Evolutionary conservation across 2,113 vertebrate genomes (phyloP).

Genomic region (Stigmatopora argus): DNA sequence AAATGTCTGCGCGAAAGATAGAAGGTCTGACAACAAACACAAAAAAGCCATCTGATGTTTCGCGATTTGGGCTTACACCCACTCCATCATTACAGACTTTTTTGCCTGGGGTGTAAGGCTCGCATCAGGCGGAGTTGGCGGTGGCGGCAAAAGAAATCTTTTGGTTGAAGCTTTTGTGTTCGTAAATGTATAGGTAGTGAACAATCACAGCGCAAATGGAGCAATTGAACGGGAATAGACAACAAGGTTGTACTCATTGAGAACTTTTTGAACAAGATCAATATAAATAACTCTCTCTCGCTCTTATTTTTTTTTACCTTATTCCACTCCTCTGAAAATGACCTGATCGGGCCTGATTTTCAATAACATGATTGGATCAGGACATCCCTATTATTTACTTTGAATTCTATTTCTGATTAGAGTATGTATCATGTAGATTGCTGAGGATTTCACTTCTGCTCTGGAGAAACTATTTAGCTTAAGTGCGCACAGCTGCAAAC

Average conservation of each 20-base stretch:
- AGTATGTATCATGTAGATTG: too few species aligned
- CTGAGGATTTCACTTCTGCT: too few species aligned
- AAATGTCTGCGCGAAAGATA: slow-evolving; percentile 49
- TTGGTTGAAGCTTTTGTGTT: slow-evolving; percentile 38
- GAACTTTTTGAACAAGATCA: not conserved
- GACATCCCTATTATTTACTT: too few species aligned
- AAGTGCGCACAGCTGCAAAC: not conserved
- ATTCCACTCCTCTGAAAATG: too few species aligned
- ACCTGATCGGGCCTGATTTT: too few species aligned
- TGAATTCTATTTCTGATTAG: too few species aligned
- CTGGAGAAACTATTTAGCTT: not conserved
- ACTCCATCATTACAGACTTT: slow-evolving; percentile 58
- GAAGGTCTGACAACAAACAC: slow-evolving; percentile 13
- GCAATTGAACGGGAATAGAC: slow-evolving; percentile 22
- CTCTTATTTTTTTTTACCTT: too few species aligned
- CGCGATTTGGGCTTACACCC: slow-evolving; percentile 55
- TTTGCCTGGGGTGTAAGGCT: slow-evolving; percentile 48
- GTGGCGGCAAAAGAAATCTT: slow-evolving; percentile 37
- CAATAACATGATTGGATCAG: too few species aligned
- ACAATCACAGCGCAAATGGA: slow-evolving; percentile 32
- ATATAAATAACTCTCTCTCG: not conserved
- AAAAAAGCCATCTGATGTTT: slow-evolving; percentile 62
- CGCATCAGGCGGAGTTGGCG: slow-evolving; percentile 45
- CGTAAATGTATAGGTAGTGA: slow-evolving; percentile 37
- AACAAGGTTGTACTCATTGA: slow-evolving; percentile 13